phyloP scores from a whole-genome alignment of 2,888 invertebrate genomes.

The Allophyes oxyacanthae region DNA sequence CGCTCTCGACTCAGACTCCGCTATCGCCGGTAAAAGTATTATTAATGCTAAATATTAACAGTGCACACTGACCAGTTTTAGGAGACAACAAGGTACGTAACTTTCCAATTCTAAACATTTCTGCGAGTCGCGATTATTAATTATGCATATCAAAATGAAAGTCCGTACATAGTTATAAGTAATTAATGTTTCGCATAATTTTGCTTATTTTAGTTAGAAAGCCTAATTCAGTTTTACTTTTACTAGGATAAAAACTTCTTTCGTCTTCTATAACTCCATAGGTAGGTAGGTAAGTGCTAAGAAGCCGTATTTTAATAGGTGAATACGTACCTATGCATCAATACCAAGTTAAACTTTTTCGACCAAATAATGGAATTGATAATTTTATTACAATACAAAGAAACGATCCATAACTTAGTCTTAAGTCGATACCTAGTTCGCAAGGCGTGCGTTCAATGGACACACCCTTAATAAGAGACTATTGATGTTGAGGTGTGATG shows the following conservation, averaged over 20 bases:
- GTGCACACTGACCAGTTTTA: slow-evolving; percentile 27
- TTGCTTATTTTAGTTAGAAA: slow-evolving; percentile 4
- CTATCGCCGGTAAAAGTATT: slow-evolving; percentile 51
- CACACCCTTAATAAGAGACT: too few species aligned
- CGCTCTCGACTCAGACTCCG: slow-evolving; percentile 8
- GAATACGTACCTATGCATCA: too few species aligned
- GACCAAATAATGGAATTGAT: too few species aligned
- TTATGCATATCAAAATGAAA: slow-evolving; percentile 37
- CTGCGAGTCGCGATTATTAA: slow-evolving; percentile 27
- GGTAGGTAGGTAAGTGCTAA: not conserved
- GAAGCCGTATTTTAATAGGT: too few species aligned
- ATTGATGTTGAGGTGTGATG: too few species aligned
- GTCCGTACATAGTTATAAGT: slow-evolving; percentile 19
- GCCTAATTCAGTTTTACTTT: slow-evolving; percentile 4
- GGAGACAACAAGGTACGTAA: slow-evolving; percentile 50
- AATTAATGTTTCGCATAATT: slow-evolving; percentile 3
- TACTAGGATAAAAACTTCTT: slow-evolving; percentile 1
- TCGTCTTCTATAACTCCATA: not conserved
- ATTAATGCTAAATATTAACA: slow-evolving; percentile 33
- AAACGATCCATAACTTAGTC: too few species aligned
- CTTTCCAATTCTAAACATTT: slow-evolving; percentile 52
- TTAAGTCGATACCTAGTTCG: too few species aligned
- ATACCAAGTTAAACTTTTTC: too few species aligned
- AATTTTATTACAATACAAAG: too few species aligned
- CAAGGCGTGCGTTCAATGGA: too few species aligned